Evolutionary conservation across 30 jellyfish, hydroid and myxozoan genomes (phyloP).

Genomic region (Morbakka virulenta): DNA sequence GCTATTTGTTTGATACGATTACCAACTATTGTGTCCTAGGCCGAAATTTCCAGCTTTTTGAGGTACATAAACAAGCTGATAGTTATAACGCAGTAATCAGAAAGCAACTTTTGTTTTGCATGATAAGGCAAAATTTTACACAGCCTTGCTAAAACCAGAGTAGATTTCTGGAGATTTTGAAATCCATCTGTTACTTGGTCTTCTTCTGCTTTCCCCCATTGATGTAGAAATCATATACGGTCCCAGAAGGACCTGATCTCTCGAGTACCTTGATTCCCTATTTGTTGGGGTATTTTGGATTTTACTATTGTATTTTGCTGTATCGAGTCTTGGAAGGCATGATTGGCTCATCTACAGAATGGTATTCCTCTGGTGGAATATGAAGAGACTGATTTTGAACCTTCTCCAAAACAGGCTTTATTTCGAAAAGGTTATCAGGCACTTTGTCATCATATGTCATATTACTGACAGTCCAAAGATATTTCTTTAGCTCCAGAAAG

Average conservation of each 20-base stretch:
- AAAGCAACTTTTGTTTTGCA: constrained; percentile 35
- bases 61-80: constrained; percentile 38
- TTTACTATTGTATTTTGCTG: constrained; percentile 59
- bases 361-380: constrained; percentile 52
- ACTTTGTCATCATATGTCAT: too few species aligned
- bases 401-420: too few species aligned
- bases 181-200: background rate
- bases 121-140: constrained; percentile 44
- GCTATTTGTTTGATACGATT: constrained; percentile 55
- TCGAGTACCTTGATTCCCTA: constrained; percentile 68
- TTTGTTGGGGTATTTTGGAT: constrained; percentile 54
- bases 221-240: constrained; percentile 34
- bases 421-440: too few species aligned
- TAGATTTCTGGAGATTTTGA: constrained; percentile 60
- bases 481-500: too few species aligned
- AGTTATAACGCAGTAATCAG: constrained; percentile 72
- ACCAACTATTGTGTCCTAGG: constrained; percentile 58
- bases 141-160: constrained; percentile 62
- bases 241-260: constrained; percentile 63
- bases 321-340: constrained; percentile 44
- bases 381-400: too few species aligned
- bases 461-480: too few species aligned
- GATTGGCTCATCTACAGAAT: constrained; percentile 54
- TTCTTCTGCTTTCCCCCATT: constrained; percentile 33
- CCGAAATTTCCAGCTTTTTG: constrained; percentile 32